Conservation (phyloP, 2,113 vertebrate species). For the Dasyprocta punctata region DNA sequence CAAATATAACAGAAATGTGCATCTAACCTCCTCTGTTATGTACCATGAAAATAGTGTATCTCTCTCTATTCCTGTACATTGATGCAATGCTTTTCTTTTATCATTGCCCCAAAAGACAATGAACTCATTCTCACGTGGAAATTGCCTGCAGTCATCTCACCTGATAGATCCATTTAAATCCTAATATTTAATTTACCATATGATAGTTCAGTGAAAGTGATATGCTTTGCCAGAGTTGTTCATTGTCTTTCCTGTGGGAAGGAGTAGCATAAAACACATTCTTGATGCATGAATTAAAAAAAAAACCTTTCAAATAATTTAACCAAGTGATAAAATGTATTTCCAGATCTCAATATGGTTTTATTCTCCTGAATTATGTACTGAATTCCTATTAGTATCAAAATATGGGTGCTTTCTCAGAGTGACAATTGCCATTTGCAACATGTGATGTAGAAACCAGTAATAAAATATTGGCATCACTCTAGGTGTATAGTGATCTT, state of each 20-base stretch:
- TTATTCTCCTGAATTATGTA: not conserved
- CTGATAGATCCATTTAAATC: constrained; percentile 14
- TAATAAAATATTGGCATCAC: not conserved
- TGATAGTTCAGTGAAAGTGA: not conserved
- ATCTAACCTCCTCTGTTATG: not conserved
- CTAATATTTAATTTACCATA: constrained; percentile 21
- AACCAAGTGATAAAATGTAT: constrained; percentile 46
- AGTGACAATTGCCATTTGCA: not conserved
- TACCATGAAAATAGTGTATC: not conserved
- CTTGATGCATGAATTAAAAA: constrained; percentile 14
- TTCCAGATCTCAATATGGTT: constrained; percentile 20
- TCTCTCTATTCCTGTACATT: not conserved
- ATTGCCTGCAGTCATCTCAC: not conserved
- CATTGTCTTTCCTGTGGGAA: constrained; percentile 16
- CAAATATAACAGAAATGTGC: not conserved
- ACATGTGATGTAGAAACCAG: not conserved
- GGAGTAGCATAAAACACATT: constrained; percentile 53
- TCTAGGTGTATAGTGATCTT: not conserved
- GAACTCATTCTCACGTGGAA: not conserved
- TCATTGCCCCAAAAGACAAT: not conserved
- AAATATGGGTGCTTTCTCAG: not conserved
- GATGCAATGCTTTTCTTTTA: not conserved
- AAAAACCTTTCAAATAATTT: constrained; percentile 65
- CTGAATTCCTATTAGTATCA: not conserved
- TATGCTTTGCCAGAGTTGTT: not conserved